phyloP scores from a whole-genome alignment of 2,797 vertebrate genomes.

The Chelon auratus region DNA sequence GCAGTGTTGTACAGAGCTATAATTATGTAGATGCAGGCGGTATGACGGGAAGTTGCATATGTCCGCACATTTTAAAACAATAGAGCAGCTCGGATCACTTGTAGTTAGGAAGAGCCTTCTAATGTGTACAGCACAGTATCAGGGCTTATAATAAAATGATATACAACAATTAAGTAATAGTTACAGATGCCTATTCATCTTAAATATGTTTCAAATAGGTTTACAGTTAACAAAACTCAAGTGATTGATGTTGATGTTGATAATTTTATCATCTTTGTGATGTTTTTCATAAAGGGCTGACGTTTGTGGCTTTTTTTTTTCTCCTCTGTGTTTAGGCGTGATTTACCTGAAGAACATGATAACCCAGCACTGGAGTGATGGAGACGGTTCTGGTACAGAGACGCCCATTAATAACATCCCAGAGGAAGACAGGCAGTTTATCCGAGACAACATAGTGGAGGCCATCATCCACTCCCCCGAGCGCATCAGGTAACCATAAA shows the following conservation, averaged over 20 bases:
- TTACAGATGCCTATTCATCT: no score
- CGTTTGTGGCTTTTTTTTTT: neutral
- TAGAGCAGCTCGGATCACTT: no score
- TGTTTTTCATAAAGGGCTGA: neutral
- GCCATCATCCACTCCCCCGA: constrained; percentile 99
- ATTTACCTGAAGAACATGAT: constrained; percentile 99
- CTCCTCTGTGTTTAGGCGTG: constrained; percentile 86
- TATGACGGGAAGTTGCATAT: neutral
- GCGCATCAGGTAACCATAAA: constrained; percentile 91
- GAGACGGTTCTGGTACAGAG: constrained; percentile 88
- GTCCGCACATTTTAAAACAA: neutral
- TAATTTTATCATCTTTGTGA: neutral
- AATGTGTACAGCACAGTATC: neutral
- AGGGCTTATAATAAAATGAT: no score
- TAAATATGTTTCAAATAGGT: no score
- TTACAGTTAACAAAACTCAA: neutral
- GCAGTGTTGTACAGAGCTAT: neutral
- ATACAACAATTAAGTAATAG: no score
- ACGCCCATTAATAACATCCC: constrained; percentile 93
- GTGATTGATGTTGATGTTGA: neutral
- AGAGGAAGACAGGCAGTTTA: constrained; percentile 95
- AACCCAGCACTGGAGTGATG: constrained; percentile 98
- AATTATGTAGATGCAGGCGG: constrained; percentile 8
- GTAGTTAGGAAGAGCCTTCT: no score
- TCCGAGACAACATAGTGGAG: constrained; percentile 98